A percentile compares a stretch with the other conserved stretches of the same genome.
These are phyloP conservation scores for Orthonevra nobilis DNA, from an alignment of 2,888 invertebrate species.

Conservation along the genomic window DNA sequence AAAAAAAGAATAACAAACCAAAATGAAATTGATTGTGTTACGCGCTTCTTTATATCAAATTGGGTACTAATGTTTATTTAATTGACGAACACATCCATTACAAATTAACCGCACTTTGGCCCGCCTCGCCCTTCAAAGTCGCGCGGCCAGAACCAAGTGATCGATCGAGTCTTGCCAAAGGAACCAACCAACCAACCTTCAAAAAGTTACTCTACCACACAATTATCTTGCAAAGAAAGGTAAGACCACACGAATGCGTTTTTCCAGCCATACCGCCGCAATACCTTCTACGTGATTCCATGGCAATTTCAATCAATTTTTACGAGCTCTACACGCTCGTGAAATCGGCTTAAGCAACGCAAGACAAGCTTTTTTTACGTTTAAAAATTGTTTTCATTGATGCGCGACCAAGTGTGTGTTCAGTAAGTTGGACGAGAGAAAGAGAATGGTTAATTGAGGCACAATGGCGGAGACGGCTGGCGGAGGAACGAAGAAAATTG, in stretches of 20 bases:
- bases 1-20: too few relatives aligned
- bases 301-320: slow-evolving; percentile 56
- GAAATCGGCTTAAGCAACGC: slow-evolving; percentile 52
- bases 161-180: too few relatives aligned
- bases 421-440: slow-evolving; percentile 31
- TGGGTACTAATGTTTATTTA: too few relatives aligned
- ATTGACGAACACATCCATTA: slow-evolving; percentile 9
- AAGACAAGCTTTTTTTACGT: slow-evolving; percentile 11
- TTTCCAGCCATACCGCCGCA: not conserved
- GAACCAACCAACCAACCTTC: slow-evolving; percentile 41
- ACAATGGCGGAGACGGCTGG: not conserved
- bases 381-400: slow-evolving; percentile 59
- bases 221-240: slow-evolving; percentile 16
- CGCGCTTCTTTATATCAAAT: too few relatives aligned
- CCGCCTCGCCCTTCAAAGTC: not conserved
- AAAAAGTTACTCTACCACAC: not conserved
- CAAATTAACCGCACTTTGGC: too few relatives aligned
- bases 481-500: slow-evolving; percentile 24
- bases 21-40: too few relatives aligned
- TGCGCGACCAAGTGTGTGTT: slow-evolving; percentile 51
- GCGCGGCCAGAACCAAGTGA: not conserved
- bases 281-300: slow-evolving; percentile 54
- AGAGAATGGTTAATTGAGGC: not conserved
- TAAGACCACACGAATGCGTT: slow-evolving; percentile 17
- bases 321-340: slow-evolving; percentile 43